Evolutionary conservation across 1,140 invertebrate genomes (phyloP).

Genomic region (Platorchestia sp.): DNA sequence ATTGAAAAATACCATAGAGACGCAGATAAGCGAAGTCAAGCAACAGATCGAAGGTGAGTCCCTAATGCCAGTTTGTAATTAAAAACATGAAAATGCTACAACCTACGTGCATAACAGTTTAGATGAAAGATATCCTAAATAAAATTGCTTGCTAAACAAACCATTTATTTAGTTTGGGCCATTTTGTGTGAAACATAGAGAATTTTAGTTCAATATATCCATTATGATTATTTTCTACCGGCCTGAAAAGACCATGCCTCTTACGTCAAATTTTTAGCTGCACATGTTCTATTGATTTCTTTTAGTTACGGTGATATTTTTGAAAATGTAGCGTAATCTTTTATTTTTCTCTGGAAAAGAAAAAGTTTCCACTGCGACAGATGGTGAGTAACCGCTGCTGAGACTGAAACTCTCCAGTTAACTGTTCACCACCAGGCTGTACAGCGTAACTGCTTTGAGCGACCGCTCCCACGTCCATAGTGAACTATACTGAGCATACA

Average conservation of each 20-base stretch:
- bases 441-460: not conserved
- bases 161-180: conserved; percentile 14
- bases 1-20: conserved; percentile 94
- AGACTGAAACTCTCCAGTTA: not conserved
- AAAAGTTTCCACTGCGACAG: conserved; percentile 64
- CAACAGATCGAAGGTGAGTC: conserved; percentile 93
- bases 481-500: not conserved
- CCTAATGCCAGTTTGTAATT: not conserved
- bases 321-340: conserved; percentile 41
- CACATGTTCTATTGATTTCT: conserved; percentile 36
- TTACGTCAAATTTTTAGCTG: conserved; percentile 6
- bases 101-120: conserved; percentile 9
- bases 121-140: conserved; percentile 10
- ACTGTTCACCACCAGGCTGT: not conserved
- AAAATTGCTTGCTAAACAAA: conserved; percentile 45
- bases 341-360: conserved; percentile 59
- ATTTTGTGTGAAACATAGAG: not conserved
- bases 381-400: conserved; percentile 62
- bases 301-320: conserved; percentile 47
- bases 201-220: not conserved
- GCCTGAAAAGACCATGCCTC: not conserved
- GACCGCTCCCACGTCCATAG: not conserved
- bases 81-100: not conserved
- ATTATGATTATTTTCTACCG: not conserved
- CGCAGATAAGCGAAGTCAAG: conserved; percentile 94